These are phyloP conservation scores for Asarcornis scutulata DNA, from an alignment of 2,113 vertebrate genomes.

Conservation along the genomic window DNA sequence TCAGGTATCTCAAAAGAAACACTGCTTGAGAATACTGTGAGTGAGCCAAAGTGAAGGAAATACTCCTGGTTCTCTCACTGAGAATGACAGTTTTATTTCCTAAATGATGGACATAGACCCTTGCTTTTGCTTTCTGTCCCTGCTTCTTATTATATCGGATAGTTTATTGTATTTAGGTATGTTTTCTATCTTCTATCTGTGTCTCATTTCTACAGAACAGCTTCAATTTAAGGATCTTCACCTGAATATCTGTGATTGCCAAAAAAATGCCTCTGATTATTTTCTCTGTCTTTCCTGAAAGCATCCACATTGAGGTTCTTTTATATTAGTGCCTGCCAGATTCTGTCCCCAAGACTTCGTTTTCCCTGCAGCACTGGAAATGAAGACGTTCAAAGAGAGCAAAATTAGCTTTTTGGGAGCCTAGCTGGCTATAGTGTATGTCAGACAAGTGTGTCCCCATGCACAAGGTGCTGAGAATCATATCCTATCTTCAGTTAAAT, in stretches of 20 bases:
- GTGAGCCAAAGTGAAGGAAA: neutral
- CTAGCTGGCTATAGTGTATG: neutral
- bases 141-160: neutral
- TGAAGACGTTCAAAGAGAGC: neutral
- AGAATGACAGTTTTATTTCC: neutral
- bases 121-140: neutral
- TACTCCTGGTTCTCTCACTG: neutral
- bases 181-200: neutral
- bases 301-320: neutral
- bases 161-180: neutral
- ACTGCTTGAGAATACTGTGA: neutral
- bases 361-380: neutral
- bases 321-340: neutral
- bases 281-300: neutral
- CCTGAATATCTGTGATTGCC: neutral
- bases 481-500: neutral
- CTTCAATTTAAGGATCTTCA: neutral
- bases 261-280: neutral
- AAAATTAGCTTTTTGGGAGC: neutral
- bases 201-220: neutral
- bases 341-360: neutral
- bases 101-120: neutral
- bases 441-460: neutral
- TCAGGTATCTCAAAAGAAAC: neutral
- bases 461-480: neutral